Evolutionary conservation across 2,113 vertebrate species (phyloP), one percentile per base, ranked within the genome.

Genomic region (Forbesichthys agassizii): DNA sequence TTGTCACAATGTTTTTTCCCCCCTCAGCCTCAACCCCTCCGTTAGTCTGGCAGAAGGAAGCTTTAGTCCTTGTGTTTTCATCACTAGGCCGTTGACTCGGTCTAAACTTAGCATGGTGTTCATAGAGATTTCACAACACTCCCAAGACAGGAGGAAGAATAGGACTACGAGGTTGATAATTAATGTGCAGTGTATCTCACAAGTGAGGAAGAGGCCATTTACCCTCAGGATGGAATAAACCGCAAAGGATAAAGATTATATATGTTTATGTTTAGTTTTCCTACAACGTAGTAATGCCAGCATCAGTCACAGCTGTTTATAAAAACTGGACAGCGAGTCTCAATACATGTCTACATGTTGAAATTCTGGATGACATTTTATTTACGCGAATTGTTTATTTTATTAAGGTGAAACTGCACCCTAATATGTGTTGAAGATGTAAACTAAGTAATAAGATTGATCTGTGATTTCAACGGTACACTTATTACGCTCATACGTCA

Each of bases 81-180:
- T 66, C 66, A 53, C 56, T 46, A 20, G 66, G 75, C 61, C 63
- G 64, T 60, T 4, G 61, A 73, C 78, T 77, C 0, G 0, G 54
- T 66, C 75, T 81, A 86, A 81, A 90, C 83, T 83, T 86, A 75
- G 82, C 4, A 58, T 10, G 7, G 53, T 55, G 79, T 53, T 73
- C 73, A 78, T 65, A 69, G 63, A 14, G 55, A 83, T 86, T 88
- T 87, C 74, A 48, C 82, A 88, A 88, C 46, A 9, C 47, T 67
- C 9, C 60, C 64, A 12, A 70, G 61, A 69, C 59, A 68, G 58
- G 36, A 69, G 67, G 61, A 79, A 74, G 61, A 74, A 52, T 66
- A 77, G 64, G 73, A 78, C 49, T n/a, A 33, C 55, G 61, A 82
- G 77, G 80, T 78, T 69, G 75, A 82, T 78, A 65, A 84, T 86